These are phyloP conservation scores for Passer montanus DNA, from an alignment of 2,113 vertebrate genomes.

Conservation along the genomic window DNA sequence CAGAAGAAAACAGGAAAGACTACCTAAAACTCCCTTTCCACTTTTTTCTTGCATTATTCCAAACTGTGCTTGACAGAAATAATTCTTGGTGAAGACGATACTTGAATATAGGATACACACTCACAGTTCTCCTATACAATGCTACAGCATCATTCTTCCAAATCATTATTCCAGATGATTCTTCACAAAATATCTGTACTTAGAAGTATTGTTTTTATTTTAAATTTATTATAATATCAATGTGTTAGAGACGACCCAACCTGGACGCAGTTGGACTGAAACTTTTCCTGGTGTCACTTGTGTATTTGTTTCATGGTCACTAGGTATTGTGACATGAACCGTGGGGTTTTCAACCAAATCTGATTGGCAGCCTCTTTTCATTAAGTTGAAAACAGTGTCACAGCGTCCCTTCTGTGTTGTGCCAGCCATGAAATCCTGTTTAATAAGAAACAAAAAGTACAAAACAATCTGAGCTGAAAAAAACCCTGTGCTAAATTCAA, in stretches of 20 bases:
- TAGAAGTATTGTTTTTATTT: background rate
- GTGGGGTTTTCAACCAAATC: constrained; percentile 85
- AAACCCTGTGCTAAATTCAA: background rate
- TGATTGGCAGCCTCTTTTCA: constrained; percentile 82
- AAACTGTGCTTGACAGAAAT: background rate
- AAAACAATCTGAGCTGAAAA: constrained; percentile 47
- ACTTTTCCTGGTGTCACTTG: constrained; percentile 91
- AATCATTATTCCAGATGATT: background rate
- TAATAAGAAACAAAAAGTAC: constrained; percentile 61
- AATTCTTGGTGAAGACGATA: background rate
- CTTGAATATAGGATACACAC: background rate
- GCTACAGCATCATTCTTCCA: background rate
- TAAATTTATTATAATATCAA: background rate
- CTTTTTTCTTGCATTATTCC: background rate
- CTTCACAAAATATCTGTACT: background rate
- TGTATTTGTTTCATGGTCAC: constrained; percentile 75
- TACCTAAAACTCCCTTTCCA: background rate
- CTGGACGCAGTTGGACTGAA: constrained; percentile 85
- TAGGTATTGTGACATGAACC: constrained; percentile 77
- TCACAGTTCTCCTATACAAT: background rate
- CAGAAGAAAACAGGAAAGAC: background rate
- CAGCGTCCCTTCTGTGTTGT: constrained; percentile 82
- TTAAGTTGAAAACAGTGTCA: constrained; percentile 83
- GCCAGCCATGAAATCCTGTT: constrained; percentile 89
- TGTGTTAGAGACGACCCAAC: constrained; percentile 71